Evolutionary conservation across 2,113 vertebrate genomes (phyloP).

Genomic region (Hippoglossus stenolepis): DNA sequence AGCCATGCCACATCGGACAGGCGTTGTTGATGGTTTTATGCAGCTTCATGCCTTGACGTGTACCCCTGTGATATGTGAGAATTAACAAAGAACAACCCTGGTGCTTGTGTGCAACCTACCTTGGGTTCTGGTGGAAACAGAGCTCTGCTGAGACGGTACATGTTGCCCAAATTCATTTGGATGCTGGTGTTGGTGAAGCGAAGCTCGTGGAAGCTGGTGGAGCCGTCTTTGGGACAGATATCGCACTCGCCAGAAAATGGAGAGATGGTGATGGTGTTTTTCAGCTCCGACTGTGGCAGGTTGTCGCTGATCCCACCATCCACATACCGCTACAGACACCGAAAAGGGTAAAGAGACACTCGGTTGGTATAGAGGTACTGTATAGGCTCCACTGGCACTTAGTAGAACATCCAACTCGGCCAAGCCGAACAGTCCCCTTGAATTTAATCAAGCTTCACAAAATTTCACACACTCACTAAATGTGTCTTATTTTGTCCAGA

Average conservation of each 20-base stretch:
- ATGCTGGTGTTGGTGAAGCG: conserved; percentile 87
- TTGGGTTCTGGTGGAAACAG: conserved; percentile 89
- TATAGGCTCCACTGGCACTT: too few species aligned
- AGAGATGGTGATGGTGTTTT: conserved; percentile 91
- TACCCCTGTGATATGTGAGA: too few species aligned
- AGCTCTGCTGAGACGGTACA: conserved; percentile 82
- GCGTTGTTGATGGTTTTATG: too few species aligned
- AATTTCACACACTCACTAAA: too few species aligned
- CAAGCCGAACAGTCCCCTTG: too few species aligned
- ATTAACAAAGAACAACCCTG: too few species aligned
- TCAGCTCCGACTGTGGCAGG: conserved; percentile 84
- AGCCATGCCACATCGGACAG: too few species aligned
- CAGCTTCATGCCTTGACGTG: too few species aligned
- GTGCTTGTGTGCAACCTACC: conserved; percentile 66
- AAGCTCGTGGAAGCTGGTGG: conserved; percentile 88
- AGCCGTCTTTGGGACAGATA: conserved; percentile 90
- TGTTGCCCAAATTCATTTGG: conserved; percentile 87
- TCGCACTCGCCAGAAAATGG: conserved; percentile 93
- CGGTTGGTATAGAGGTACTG: too few species aligned
- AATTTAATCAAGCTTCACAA: too few species aligned
- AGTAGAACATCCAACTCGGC: too few species aligned
- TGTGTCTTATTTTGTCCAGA: too few species aligned
- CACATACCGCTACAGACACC: conserved; percentile 86
- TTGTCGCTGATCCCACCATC: conserved; percentile 91
- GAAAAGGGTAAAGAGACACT: not conserved